Conservation (phyloP, 2,888 invertebrate species). For the Mesorhabditis spiculigera region DNA sequence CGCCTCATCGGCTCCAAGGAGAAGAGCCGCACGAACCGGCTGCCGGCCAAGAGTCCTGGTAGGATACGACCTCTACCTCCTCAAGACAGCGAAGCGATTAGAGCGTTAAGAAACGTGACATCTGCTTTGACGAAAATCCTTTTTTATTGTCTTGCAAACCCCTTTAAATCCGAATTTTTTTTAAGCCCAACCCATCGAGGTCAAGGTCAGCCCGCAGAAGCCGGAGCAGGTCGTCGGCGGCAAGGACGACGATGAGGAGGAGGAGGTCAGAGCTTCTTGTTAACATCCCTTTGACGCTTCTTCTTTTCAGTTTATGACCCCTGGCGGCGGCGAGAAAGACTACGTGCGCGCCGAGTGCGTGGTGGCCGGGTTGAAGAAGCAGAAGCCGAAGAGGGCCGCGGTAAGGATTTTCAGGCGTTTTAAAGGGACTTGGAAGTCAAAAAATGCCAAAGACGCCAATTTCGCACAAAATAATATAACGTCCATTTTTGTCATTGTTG, state of each 20-base stretch:
- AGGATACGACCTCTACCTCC: no score
- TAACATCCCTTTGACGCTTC: background rate
- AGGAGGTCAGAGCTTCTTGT: background rate
- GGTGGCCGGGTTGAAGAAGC: background rate
- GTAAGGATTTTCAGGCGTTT: background rate
- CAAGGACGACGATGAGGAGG: background rate
- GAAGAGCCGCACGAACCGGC: no score
- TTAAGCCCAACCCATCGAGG: background rate
- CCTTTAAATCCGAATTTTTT: no score
- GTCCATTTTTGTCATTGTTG: no score
- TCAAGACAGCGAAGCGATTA: no score
- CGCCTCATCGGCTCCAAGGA: no score
- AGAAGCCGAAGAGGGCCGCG: background rate
- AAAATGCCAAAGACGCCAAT: no score
- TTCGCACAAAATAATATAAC: no score
- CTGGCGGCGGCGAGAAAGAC: background rate
- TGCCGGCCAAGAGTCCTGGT: no score
- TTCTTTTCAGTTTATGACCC: background rate
- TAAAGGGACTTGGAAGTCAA: background rate
- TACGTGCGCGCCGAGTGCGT: background rate
- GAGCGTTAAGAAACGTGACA: no score
- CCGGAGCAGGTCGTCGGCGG: background rate
- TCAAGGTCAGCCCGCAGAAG: slow-evolving; percentile 4
- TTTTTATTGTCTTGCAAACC: no score
- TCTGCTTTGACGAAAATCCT: no score